Base-by-base conservation (phyloP, 2,888 invertebrate species). In the Diarsia dahlii region DNA sequence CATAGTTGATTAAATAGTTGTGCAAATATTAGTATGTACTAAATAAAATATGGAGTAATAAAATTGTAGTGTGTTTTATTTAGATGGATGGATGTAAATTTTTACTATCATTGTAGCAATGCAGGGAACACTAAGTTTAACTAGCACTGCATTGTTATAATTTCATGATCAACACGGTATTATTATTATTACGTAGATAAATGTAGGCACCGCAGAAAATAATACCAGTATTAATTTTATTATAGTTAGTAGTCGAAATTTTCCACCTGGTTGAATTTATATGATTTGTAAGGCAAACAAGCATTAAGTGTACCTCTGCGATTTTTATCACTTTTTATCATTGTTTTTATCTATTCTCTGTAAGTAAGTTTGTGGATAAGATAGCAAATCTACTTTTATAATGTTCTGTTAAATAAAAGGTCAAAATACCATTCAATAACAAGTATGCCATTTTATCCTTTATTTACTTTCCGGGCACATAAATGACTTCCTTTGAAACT, bases 311-410 rank as follows among this genome's bases (percentile, higher is more conserved):
- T 76, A 23, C 45, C 65, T 67, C 58, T 56, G 63, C 79, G 34
- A 54, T 73, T 77, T 68, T 86, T 86, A 86, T 83, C 84, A 73
- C 9, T 9, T 77, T 69, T 75, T 84, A 85, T 85, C 80, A 67
- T 34, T 63, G 10, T 60, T 62, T 76, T 82, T 82, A 87, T 86
- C 87, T 71, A 65, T 80, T 71, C 60, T 28, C 23, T 62, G 65
- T 71, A 71, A 76, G 74, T 74, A 39, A 23, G 81, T 77, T 74
- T 66, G 20, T 54, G 60, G 82, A 82, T 82, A 76, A 84, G 84
- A 80, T 82, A 84, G 63, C 12, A 80, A 75, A 68, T 71, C 48
- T 23, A 28, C 39, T 54, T 62, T 65, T 77, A 56, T 28, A 79
- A 8, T 18, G 46, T 70, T 34, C 28, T 58, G 62, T 74, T 46